Evolutionary conservation across 2,797 vertebrate species (phyloP), one percentile per base, ranked within the genome.

Genomic region (Girardinus metallicus): DNA sequence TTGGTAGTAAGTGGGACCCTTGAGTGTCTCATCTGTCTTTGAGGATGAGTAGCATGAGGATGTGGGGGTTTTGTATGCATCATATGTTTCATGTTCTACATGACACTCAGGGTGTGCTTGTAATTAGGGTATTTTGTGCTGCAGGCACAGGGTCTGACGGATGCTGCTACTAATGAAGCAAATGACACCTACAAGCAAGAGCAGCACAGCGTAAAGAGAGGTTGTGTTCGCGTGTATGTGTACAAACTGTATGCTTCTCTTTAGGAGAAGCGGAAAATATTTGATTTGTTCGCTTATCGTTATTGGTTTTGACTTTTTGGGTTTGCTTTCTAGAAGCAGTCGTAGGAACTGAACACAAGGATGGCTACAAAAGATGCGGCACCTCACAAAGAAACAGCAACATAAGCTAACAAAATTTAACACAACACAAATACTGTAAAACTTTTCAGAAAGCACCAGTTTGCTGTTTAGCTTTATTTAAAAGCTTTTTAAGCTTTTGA

Each of bases 101-200:
- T 78, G 91, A 92, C 91, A 91, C 85, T 70, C 55, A 83, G 92
- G 91, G 94, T 90, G 93, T 94, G 94, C 88, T 89, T 90, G 80
- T 87, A 92, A 95, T 95, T 91, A 95, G 88, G 53, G 31, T 4
- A 72, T 79, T 87, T 83, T 87, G 87, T 91, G 91, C 92, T 88
- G 87, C 87, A 86, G 88, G 93, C 89, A 34, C 73, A 76, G 79
- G 83, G 84, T 89, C 89, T 88, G 88, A 94, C 66, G 88, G 87
- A 85, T 86, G 90, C 80, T 86, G 86, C 81, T 76, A 88, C 93
- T 91, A 94, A 94, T 91, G 90, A 94, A 93, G 88, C 88, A 85
- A 90, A 93, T 71, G 84, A 87, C 62, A 73, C 86, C 92, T 80
- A 85, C 60, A 79, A 86, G 90, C 82, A 68, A 41, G 75, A 55